A percentile compares a stretch with the other conserved stretches of the same genome.
Conservation (phyloP, 2,888 invertebrate genomes). For the Cheilosia pagana region DNA sequence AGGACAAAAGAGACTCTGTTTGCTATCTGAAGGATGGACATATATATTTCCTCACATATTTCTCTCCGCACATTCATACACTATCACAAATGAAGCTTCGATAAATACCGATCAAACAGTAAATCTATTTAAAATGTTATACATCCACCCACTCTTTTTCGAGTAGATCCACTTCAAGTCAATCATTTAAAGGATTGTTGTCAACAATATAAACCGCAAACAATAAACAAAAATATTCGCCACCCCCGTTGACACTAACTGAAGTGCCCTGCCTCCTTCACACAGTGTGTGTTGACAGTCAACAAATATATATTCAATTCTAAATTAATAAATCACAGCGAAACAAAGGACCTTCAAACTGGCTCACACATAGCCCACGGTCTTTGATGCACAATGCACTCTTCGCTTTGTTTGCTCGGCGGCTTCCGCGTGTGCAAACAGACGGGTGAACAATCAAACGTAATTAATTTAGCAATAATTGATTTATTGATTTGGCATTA, state of each 20-base stretch:
- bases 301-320: constrained; percentile 1
- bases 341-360: constrained; percentile 1
- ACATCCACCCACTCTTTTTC: too few relatives aligned
- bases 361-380: background rate
- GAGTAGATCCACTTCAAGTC: too few relatives aligned
- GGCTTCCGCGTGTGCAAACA: constrained; percentile 19
- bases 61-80: too few relatives aligned
- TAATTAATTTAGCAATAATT: constrained; percentile 39
- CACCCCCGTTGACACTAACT: background rate
- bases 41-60: too few relatives aligned
- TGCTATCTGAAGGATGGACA: too few relatives aligned
- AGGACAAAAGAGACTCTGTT: too few relatives aligned
- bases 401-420: constrained; percentile 31
- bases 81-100: too few relatives aligned
- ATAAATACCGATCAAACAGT: too few relatives aligned
- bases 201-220: too few relatives aligned
- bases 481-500: constrained; percentile 36
- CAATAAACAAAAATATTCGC: too few relatives aligned
- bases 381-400: constrained; percentile 27
- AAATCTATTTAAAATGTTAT: too few relatives aligned
- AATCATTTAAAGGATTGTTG: too few relatives aligned
- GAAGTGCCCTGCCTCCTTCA: background rate
- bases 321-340: constrained; percentile 1
- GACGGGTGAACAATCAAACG: constrained; percentile 18
- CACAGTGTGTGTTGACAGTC: background rate